phyloP scores from a whole-genome alignment of 64 coral and sea anemone species.

The Montipora foliosa region DNA sequence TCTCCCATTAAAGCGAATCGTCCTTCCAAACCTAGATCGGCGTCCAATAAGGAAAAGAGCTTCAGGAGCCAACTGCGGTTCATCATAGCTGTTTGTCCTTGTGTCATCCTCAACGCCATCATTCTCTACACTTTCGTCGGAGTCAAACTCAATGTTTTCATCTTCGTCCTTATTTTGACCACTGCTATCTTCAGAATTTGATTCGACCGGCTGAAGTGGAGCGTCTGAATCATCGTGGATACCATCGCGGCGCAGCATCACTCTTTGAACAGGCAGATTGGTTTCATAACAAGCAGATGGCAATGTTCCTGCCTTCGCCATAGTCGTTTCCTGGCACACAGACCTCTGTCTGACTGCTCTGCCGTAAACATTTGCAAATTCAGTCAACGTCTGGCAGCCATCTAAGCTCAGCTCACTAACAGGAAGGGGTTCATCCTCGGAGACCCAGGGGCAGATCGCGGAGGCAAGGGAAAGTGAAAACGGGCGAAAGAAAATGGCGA shows the following conservation, averaged over 20 bases:
- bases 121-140: conserved; percentile 15
- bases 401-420: no score
- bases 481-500: no score
- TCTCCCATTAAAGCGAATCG: conserved; percentile 48
- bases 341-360: no score
- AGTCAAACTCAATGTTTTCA: neutral
- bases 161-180: conserved; percentile 26
- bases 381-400: no score
- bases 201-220: conserved; percentile 17
- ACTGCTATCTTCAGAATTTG: conserved; percentile 41
- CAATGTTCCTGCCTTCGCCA: no score
- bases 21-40: conserved; percentile 38
- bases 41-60: conserved; percentile 43
- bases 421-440: no score
- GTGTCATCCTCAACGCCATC: conserved; percentile 29
- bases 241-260: conserved; percentile 28
- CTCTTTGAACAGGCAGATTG: no score
- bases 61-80: conserved; percentile 29
- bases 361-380: no score
- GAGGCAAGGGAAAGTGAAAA: no score
- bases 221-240: conserved; percentile 5
- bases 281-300: no score
- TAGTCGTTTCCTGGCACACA: no score
- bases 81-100: conserved; percentile 6
- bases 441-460: no score